Conservation (phyloP, 2,113 vertebrate species). For the Eudyptes chrysolophus region DNA sequence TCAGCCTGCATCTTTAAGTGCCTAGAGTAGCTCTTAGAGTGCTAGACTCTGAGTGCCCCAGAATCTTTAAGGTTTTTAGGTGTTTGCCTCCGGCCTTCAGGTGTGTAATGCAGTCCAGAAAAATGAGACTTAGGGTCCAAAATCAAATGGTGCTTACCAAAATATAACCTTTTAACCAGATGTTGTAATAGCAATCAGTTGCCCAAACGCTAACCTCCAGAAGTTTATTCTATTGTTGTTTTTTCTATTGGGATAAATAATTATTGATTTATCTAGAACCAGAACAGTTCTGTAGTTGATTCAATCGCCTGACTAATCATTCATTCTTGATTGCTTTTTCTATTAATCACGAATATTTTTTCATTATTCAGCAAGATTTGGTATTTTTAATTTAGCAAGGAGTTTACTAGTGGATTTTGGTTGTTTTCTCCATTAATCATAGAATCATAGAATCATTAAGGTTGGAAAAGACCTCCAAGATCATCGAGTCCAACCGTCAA, state of each 20-base stretch:
- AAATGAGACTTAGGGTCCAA: background rate
- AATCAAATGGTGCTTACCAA: background rate
- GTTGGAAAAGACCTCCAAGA: too few species aligned
- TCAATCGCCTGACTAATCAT: background rate
- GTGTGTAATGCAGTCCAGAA: background rate
- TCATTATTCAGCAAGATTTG: background rate
- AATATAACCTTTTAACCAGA: background rate
- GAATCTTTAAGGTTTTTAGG: background rate
- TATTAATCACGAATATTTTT: background rate
- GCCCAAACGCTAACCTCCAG: background rate
- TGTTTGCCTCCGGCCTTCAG: background rate
- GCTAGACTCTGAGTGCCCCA: rapidly evolving
- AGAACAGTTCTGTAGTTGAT: background rate
- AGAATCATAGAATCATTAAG: too few species aligned
- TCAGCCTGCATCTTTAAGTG: background rate
- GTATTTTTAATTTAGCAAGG: background rate
- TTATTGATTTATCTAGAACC: background rate
- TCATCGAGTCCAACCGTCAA: too few species aligned
- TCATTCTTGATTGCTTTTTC: background rate
- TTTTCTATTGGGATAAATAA: background rate
- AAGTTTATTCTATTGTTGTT: background rate
- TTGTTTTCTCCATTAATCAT: background rate
- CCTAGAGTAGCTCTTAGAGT: background rate
- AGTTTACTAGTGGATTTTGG: background rate
- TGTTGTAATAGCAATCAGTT: background rate